Evolutionary conservation across 2,888 invertebrate species (phyloP).

Genomic region (Lepidonotus clava): DNA sequence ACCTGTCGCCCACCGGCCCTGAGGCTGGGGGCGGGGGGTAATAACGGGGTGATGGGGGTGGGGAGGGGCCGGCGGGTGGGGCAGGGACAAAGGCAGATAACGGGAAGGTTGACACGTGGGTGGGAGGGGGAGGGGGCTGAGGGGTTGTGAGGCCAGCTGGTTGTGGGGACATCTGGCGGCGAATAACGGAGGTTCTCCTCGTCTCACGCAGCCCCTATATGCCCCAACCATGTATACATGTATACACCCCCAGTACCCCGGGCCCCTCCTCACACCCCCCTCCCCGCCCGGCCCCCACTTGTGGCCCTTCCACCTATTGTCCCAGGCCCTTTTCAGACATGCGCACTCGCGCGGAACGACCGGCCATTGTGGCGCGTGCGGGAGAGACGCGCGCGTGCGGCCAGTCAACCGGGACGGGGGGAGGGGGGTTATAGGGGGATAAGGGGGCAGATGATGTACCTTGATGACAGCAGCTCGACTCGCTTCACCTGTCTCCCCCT

Average conservation of each 20-base stretch:
- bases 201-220: neutral
- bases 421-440: neutral
- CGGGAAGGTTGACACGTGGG: slow-evolving; percentile 19
- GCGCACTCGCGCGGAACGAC: neutral
- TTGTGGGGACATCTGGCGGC: slow-evolving; percentile 16
- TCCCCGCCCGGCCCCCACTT: neutral
- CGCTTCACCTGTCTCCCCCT: neutral
- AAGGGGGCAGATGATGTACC: slow-evolving; percentile 30
- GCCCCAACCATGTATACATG: neutral
- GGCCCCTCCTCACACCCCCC: neutral
- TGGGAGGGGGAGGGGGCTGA: slow-evolving; percentile 26
- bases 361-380: slow-evolving; percentile 11
- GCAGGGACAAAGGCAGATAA: slow-evolving; percentile 26
- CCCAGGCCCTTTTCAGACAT: neutral
- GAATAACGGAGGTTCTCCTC: neutral
- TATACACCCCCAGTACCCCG: neutral
- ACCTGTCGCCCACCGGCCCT: neutral
- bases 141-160: slow-evolving; percentile 26
- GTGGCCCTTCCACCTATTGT: slow-evolving; percentile 22
- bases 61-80: neutral
- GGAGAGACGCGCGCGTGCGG: neutral
- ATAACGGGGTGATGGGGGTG: neutral
- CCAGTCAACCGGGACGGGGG: slow-evolving; percentile 3
- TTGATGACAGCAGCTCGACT: slow-evolving; percentile 26
- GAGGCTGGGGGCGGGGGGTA: neutral